Conservation (phyloP, 2,888 invertebrate species). For the Endomychus coccineus region DNA sequence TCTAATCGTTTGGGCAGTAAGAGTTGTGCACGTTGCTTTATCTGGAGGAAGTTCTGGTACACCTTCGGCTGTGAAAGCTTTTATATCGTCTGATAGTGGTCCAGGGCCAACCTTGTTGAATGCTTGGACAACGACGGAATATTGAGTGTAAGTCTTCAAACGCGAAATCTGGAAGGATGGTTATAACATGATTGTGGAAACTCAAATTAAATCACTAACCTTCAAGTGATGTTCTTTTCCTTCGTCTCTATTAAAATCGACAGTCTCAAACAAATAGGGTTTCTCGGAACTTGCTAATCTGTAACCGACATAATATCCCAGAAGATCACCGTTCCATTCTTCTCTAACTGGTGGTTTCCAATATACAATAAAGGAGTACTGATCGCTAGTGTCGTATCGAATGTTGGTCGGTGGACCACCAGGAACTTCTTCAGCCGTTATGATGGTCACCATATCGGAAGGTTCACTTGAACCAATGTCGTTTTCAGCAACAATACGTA, state of each 20-base stretch:
- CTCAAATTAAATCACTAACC: constrained; percentile 21
- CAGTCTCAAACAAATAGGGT: constrained; percentile 84
- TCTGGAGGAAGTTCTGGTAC: constrained; percentile 87
- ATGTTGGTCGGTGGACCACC: constrained; percentile 78
- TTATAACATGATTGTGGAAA: background rate
- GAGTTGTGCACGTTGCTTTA: constrained; percentile 84
- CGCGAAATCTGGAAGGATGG: constrained; percentile 29
- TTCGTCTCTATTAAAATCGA: constrained; percentile 85
- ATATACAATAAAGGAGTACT: constrained; percentile 77
- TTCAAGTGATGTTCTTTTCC: constrained; percentile 81
- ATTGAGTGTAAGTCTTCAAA: constrained; percentile 82
- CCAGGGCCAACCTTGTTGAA: constrained; percentile 93
- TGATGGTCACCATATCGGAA: constrained; percentile 88
- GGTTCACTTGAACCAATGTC: constrained; percentile 89
- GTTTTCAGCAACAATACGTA: constrained; percentile 88
- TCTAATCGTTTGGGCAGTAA: constrained; percentile 89
- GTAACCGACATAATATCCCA: constrained; percentile 86
- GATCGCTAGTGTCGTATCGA: constrained; percentile 79
- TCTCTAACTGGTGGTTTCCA: constrained; percentile 87
- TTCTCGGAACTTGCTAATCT: constrained; percentile 77
- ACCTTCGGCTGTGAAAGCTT: constrained; percentile 91
- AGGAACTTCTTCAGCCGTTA: constrained; percentile 84
- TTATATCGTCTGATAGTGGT: constrained; percentile 80
- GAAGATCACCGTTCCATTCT: constrained; percentile 89
- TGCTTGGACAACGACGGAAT: constrained; percentile 91